phyloP scores from a whole-genome alignment of 2,888 invertebrate genomes.

The Hemithea aestivaria region DNA sequence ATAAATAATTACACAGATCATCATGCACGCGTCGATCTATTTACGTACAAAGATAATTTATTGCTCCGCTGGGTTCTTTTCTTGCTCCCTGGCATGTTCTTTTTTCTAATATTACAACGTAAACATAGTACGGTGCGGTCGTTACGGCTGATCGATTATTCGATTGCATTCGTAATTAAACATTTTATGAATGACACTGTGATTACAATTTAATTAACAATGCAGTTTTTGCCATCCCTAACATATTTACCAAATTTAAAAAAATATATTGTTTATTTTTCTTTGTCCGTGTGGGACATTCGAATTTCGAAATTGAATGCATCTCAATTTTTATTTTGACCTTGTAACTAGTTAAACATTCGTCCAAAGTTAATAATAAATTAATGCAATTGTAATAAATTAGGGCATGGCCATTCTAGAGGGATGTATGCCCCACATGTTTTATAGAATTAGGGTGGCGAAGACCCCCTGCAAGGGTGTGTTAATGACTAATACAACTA shows the following conservation, averaged over 20 bases:
- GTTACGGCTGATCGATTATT: constrained; percentile 65
- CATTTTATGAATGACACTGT: constrained; percentile 66
- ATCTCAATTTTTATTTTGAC: constrained; percentile 23
- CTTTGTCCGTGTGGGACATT: constrained; percentile 24
- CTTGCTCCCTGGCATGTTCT: constrained; percentile 43
- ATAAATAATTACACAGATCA: constrained; percentile 65
- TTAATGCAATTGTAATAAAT: constrained; percentile 35
- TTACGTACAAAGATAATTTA: constrained; percentile 57
- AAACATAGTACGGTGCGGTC: constrained; percentile 56
- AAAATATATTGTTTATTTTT: constrained; percentile 11
- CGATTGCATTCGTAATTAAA: constrained; percentile 57
- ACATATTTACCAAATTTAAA: constrained; percentile 18
- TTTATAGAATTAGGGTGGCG: constrained; percentile 52
- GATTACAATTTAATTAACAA: constrained; percentile 34
- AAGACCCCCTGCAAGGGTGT: constrained; percentile 42
- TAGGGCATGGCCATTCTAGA: constrained; percentile 31
- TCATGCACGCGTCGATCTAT: constrained; percentile 59
- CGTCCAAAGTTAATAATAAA: no score
- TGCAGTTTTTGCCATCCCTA: constrained; percentile 27
- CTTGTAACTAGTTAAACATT: constrained; percentile 25
- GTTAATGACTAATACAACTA: constrained; percentile 35
- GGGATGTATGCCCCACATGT: constrained; percentile 32
- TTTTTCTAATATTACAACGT: constrained; percentile 51
- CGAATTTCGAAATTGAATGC: constrained; percentile 26
- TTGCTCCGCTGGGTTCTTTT: constrained; percentile 44